phyloP scores from a whole-genome alignment of 1,140 invertebrate genomes.

The Lordiphosa stackelbergi region DNA sequence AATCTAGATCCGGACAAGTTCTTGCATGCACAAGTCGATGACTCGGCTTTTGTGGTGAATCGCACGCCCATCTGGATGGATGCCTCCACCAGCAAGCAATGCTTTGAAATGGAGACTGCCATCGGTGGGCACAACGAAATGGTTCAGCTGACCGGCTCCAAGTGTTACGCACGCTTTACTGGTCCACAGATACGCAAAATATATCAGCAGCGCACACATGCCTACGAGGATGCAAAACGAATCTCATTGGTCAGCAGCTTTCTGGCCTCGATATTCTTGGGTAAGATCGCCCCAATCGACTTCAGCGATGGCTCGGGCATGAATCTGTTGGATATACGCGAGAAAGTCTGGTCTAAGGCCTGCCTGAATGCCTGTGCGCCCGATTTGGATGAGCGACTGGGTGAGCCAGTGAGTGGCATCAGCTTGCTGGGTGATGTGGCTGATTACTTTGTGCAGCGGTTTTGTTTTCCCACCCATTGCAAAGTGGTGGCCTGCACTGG shows the following conservation, averaged over 20 bases:
- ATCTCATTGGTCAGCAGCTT: constrained; percentile 97
- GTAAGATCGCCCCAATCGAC: constrained; percentile 93
- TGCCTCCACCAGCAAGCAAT: constrained; percentile 90
- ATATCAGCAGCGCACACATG: constrained; percentile 83
- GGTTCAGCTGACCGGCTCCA: constrained; percentile 92
- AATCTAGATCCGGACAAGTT: constrained; percentile 86
- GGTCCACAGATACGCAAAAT: constrained; percentile 95
- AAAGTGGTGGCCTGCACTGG: constrained; percentile 93
- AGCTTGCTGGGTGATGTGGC: constrained; percentile 85
- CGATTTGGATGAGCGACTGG: constrained; percentile 84
- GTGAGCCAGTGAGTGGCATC: constrained; percentile 83
- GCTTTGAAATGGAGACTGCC: constrained; percentile 86
- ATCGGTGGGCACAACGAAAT: constrained; percentile 90
- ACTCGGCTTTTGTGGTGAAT: constrained; percentile 85
- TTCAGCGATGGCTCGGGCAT: constrained; percentile 96
- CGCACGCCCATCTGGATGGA: constrained; percentile 99
- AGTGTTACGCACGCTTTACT: constrained; percentile 96
- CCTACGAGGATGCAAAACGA: constrained; percentile 90
- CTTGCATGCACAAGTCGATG: constrained; percentile 88
- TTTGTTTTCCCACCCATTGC: constrained; percentile 89
- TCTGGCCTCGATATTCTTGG: constrained; percentile 91
- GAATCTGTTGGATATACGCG: constrained; percentile 94
- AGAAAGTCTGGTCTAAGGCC: constrained; percentile 86
- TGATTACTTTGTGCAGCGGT: constrained; percentile 89
- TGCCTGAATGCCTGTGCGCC: constrained; percentile 87